Evolutionary conservation across 1,140 invertebrate genomes (phyloP).

Genomic region (Drosophila pachea): DNA sequence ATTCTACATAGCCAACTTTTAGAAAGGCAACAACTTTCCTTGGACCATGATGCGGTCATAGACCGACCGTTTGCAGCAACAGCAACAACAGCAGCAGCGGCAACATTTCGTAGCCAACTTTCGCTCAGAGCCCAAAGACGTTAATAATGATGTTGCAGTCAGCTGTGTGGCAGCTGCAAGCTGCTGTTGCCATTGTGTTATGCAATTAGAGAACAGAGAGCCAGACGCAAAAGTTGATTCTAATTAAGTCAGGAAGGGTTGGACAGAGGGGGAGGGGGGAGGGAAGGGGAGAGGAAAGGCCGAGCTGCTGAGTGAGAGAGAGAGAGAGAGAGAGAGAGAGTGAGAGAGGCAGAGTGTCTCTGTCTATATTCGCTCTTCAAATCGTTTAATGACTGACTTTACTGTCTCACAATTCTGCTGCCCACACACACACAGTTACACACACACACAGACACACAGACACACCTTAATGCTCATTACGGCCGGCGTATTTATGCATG

Average conservation of each 20-base stretch:
- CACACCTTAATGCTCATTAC: constrained; percentile 16
- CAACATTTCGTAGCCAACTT: constrained; percentile 36
- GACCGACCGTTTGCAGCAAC: constrained; percentile 7
- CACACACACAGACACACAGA: background rate
- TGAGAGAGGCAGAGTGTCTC: background rate
- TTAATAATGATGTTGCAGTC: constrained; percentile 37
- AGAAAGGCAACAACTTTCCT: constrained; percentile 73
- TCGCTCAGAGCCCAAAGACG: constrained; percentile 33
- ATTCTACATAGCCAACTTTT: constrained; percentile 69
- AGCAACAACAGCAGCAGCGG: too few species aligned
- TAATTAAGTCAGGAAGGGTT: constrained; percentile 30
- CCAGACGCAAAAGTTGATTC: constrained; percentile 44
- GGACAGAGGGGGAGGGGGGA: background rate
- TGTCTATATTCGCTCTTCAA: constrained; percentile 13
- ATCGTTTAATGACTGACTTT: constrained; percentile 34
- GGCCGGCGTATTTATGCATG: constrained; percentile 38
- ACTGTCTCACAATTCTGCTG: constrained; percentile 11
- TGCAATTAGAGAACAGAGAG: constrained; percentile 49
- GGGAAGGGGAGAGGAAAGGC: too few species aligned
- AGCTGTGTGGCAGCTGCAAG: background rate
- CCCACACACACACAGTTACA: constrained; percentile 4
- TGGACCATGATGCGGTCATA: constrained; percentile 53
- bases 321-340: background rate
- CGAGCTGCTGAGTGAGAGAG: background rate
- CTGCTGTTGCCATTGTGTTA: constrained; percentile 29